Evolutionary conservation across 2,113 vertebrate genomes (phyloP), one percentile per base, ranked within the genome.

Genomic region (Anas platyrhynchos): DNA sequence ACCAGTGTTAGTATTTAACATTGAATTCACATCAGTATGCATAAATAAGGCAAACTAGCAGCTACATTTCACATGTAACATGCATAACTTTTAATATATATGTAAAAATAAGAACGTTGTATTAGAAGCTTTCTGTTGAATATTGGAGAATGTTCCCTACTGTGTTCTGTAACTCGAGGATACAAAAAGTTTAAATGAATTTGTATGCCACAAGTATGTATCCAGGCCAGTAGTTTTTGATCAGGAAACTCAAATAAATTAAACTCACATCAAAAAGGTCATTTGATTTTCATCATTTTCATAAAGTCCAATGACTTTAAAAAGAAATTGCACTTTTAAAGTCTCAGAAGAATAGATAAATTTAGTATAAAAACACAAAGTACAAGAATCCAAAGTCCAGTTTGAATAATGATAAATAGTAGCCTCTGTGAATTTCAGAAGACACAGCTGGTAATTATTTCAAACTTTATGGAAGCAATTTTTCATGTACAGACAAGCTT

Each of bases 381-480:
- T 80, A 80, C 25, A 77, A 74, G 41, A 91, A 76, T 44, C 41
- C 41, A 67, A 83, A 80, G 91, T 69, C 74, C 74, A 73, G 13
- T 55, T 48, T 85, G 54, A 94, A 76, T 73, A 76, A 88, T 69
- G 74, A 89, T 87, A 59, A 93, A 79, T 87, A 79, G 75, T 92
- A 84, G 71, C 62, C 82, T 85, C 41, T 68, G 62, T 5, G 38
- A 84, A 87, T 92, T 94, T 94, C 78, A 95, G 84, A 91, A 94
- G 75, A 93, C 84, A 85, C 94, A 97, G 96, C 74, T 97, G 95
- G 95, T 89, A 96, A 96, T 97, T 97, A 96, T 95, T 97, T 95
- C 75, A 96, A 75, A 89, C 67, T 95, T 89, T 89, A 93, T 95
- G 89, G 94, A 95, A 94, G 84, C 75, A 62, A 94, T 96, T 95